Base-by-base conservation (phyloP, 2,888 invertebrate species). In the Aromia moschata region DNA sequence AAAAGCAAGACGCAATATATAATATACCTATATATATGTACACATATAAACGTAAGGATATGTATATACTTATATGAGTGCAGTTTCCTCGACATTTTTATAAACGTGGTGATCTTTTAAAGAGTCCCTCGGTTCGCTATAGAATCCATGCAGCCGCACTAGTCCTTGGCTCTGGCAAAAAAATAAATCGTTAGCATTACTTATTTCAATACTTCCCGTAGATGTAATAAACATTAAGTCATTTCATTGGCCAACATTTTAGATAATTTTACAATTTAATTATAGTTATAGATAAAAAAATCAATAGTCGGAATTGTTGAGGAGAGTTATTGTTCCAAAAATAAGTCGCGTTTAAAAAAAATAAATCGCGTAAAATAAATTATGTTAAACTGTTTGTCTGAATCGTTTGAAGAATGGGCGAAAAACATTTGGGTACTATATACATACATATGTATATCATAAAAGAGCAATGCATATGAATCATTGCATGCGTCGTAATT, bases 81-180 rank as follows among this genome's bases (percentile, higher is more conserved):
- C 25, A 33, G 60, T 60, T 51, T 62, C 64, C 58, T 58, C 56
- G 46, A 60, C 56, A 46, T 16, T 62, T 46, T 56, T 56, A 64
- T 57, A 67, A 17, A 37, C 41, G 38, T 49, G 44, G 31, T 57
- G 49, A 53, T 52, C 45, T 52, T 55, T 56, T 20, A 51, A 45
- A 36, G 47, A 62, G 43, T 67, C 64, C 64, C 40, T 56, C 11
- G 64, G 62, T 37, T 67, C 61, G 36, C 18, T 62, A 60, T 65
- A 59, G 47, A 59, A 62, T 58, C 53, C 56, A 56, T 58, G 58
- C 52, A 58, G 45, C 37, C 41, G 45, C 12, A 60, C 56, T 41
- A 62, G 51, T 47, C 58, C 56, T 51, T 59, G 54, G 45, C 45
- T 56, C 62, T 59, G 40, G 30, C 51, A 54, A 59, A 62, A 54